Percentiles rank a stretch among this genome's conserved stretches.
These are phyloP conservation scores for Oxyruncus cristatus DNA, from an alignment of 2,113 vertebrate species.

Conservation along the genomic window DNA sequence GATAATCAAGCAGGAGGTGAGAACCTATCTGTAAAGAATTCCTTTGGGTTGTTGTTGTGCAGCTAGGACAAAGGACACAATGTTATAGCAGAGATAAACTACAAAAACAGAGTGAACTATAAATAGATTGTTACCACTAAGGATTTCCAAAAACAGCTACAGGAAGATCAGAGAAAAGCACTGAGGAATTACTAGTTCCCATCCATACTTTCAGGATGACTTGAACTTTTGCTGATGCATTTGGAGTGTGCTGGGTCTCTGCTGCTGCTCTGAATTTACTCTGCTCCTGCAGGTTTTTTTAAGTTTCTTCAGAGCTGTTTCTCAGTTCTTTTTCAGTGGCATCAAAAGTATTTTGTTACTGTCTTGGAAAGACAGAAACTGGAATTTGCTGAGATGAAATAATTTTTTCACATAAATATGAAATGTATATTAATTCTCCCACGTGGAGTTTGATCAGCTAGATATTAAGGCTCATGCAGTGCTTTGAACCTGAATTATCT, in stretches of 20 bases:
- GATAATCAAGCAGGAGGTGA: neutral
- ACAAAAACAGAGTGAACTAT: slow-evolving; percentile 5
- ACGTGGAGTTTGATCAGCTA: neutral
- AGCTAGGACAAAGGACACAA: neutral
- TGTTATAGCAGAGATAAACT: slow-evolving; percentile 28
- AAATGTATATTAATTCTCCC: neutral
- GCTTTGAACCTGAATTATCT: neutral
- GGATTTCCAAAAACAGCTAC: neutral
- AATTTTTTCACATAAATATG: neutral
- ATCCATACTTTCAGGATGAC: neutral
- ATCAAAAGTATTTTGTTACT: neutral
- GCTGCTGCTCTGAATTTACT: neutral
- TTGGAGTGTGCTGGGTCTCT: neutral
- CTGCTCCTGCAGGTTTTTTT: neutral
- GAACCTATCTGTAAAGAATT: neutral
- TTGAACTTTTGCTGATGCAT: neutral
- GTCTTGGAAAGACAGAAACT: neutral
- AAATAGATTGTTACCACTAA: slow-evolving; percentile 1
- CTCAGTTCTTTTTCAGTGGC: neutral
- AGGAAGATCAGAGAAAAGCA: neutral
- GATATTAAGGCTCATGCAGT: neutral
- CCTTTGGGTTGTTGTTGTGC: neutral
- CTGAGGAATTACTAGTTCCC: neutral
- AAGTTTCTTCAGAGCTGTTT: neutral
- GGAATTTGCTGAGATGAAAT: neutral